A percentile compares a stretch with the other conserved stretches of the same genome.
Evolutionary conservation across 2,113 vertebrate genomes (phyloP).

Genomic region (Cinclus mexicanus): DNA sequence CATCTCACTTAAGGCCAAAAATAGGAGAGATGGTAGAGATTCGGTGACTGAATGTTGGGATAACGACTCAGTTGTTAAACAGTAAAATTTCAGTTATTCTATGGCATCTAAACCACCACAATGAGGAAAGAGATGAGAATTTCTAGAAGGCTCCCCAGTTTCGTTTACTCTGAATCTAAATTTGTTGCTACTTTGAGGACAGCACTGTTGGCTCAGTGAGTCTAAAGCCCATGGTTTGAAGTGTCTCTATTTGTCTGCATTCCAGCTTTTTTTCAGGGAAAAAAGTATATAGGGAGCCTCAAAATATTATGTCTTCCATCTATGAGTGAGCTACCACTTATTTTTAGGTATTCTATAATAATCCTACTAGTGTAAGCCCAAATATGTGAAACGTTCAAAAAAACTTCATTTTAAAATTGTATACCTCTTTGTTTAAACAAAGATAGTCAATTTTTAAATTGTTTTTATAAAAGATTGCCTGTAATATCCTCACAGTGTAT

Average conservation of each 20-base stretch:
- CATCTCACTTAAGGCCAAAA: background rate
- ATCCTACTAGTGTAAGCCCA: background rate
- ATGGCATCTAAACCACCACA: background rate
- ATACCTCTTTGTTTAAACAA: background rate
- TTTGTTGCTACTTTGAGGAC: background rate
- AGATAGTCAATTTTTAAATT: background rate
- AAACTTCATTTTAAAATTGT: rapidly evolving
- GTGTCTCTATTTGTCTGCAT: background rate
- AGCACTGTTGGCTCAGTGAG: background rate
- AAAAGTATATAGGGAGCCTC: rapidly evolving
- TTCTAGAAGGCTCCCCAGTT: background rate
- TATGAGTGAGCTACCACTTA: background rate
- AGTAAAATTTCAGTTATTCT: background rate
- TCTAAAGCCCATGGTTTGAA: background rate
- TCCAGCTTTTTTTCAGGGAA: background rate
- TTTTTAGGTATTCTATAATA: background rate
- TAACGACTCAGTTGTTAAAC: background rate
- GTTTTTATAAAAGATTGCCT: background rate
- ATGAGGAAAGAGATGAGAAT: background rate
- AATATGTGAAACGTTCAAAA: background rate
- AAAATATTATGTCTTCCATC: background rate
- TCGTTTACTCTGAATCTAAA: background rate
- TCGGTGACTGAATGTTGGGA: background rate
- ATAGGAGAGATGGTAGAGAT: background rate
- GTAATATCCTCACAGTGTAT: background rate